phyloP scores from a whole-genome alignment of 2,888 invertebrate genomes.

The Euclidia mi region DNA sequence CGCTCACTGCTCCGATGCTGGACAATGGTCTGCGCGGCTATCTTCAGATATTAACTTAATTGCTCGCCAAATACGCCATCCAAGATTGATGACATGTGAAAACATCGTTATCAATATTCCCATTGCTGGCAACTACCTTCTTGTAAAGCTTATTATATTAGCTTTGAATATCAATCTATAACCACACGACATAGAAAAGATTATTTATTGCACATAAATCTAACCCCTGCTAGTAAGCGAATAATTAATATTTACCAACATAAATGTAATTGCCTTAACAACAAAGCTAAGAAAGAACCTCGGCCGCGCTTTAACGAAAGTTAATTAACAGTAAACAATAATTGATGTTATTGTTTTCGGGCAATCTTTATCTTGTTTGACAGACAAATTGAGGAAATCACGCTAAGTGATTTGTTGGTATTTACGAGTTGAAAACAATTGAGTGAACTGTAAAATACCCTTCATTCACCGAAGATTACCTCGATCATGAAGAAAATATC shows the following conservation, averaged over 20 bases:
- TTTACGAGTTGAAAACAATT: slow-evolving; percentile 46
- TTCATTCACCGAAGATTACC: slow-evolving; percentile 39
- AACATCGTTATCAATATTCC: not conserved
- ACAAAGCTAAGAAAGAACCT: slow-evolving; percentile 30
- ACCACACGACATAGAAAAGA: no score
- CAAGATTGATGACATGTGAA: not conserved
- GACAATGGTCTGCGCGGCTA: slow-evolving; percentile 56
- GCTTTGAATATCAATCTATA: no score
- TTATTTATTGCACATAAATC: no score
- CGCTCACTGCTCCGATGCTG: slow-evolving; percentile 57
- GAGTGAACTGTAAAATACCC: slow-evolving; percentile 44
- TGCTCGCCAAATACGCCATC: slow-evolving; percentile 29
- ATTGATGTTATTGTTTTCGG: slow-evolving; percentile 53
- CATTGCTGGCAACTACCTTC: slow-evolving; percentile 14
- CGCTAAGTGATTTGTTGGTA: slow-evolving; percentile 47
- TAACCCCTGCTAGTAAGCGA: no score
- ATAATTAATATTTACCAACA: slow-evolving; percentile 32
- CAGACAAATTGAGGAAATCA: slow-evolving; percentile 51
- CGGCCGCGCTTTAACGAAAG: slow-evolving; percentile 42
- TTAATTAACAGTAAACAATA: slow-evolving; percentile 48
- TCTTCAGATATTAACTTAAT: slow-evolving; percentile 48
- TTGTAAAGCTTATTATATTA: no score
- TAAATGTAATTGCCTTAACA: slow-evolving; percentile 26
- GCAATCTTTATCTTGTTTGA: slow-evolving; percentile 54
- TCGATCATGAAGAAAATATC: slow-evolving; percentile 21